These are phyloP conservation scores for Elysia crispata DNA, from an alignment of 2,888 invertebrate genomes.

Conservation along the genomic window DNA sequence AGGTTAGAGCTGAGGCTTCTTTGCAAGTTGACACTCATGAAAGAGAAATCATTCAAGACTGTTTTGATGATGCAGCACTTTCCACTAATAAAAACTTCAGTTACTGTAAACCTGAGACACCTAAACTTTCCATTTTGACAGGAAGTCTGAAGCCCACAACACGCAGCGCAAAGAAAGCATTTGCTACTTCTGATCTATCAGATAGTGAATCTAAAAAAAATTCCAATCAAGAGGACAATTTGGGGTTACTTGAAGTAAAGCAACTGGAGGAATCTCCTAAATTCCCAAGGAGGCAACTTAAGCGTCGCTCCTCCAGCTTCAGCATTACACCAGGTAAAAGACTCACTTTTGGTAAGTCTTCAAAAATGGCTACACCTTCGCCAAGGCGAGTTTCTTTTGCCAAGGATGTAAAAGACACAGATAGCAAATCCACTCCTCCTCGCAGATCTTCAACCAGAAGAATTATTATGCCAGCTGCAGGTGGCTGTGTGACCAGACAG, in stretches of 20 bases:
- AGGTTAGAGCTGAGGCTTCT: not conserved
- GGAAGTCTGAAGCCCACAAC: constrained; percentile 45
- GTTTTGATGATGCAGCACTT: not conserved
- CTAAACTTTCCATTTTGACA: constrained; percentile 42
- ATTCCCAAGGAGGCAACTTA: constrained; percentile 37
- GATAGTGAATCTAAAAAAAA: not conserved
- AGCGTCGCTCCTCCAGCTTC: constrained; percentile 44
- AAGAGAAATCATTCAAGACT: not conserved
- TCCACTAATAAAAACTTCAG: not conserved
- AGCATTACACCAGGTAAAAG: constrained; percentile 47
- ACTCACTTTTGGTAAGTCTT: constrained; percentile 40
- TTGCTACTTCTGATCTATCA: not conserved
- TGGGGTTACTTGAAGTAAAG: constrained; percentile 30
- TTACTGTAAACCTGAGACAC: not conserved
- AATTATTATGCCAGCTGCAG: not conserved
- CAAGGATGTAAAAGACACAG: constrained; percentile 44
- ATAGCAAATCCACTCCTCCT: not conserved
- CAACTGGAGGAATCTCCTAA: constrained; percentile 41
- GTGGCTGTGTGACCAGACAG: constrained; percentile 22
- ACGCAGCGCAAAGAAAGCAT: constrained; percentile 20
- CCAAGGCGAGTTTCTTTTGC: constrained; percentile 44
- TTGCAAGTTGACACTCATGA: not conserved
- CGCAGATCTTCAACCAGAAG: not conserved
- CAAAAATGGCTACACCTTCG: constrained; percentile 29
- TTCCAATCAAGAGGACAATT: not conserved